phyloP scores from a whole-genome alignment of 2,797 vertebrate genomes.

The Tiaroga cobitis region DNA sequence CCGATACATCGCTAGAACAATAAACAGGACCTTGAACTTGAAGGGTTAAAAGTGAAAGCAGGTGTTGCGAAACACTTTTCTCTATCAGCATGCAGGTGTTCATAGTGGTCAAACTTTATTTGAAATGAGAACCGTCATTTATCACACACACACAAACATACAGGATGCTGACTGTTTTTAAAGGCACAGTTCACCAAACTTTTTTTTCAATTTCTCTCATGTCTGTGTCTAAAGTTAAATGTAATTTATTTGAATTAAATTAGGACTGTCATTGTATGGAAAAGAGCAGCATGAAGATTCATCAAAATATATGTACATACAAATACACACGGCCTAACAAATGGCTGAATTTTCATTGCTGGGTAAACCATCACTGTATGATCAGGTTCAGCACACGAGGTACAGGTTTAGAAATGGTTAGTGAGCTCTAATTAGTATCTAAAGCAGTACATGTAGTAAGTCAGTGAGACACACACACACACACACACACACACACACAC shows the following conservation, averaged over 20 bases:
- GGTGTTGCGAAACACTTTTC: too few species aligned
- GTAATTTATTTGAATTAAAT: not conserved
- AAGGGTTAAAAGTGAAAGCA: not conserved
- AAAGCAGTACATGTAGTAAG: not conserved
- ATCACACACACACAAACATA: not conserved
- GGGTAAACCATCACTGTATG: not conserved
- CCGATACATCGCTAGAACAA: not conserved
- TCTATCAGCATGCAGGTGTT: constrained; percentile 19
- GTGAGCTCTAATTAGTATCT: not conserved
- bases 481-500: not conserved
- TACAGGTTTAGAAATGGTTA: not conserved
- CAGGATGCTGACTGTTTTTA: not conserved
- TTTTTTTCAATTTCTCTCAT: not conserved
- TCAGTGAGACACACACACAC: not conserved
- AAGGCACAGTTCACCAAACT: not conserved
- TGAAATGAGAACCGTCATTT: not conserved
- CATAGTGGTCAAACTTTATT: not conserved
- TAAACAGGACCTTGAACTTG: not conserved
- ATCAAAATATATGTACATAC: not conserved
- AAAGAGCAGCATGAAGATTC: constrained; percentile 16
- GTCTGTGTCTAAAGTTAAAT: not conserved
- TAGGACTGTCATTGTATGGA: not conserved
- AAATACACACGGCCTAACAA: not conserved
- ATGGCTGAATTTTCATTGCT: not conserved
- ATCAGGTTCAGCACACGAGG: not conserved